Conservation (phyloP, 2,888 invertebrate species). For the Hetaerina titia region DNA sequence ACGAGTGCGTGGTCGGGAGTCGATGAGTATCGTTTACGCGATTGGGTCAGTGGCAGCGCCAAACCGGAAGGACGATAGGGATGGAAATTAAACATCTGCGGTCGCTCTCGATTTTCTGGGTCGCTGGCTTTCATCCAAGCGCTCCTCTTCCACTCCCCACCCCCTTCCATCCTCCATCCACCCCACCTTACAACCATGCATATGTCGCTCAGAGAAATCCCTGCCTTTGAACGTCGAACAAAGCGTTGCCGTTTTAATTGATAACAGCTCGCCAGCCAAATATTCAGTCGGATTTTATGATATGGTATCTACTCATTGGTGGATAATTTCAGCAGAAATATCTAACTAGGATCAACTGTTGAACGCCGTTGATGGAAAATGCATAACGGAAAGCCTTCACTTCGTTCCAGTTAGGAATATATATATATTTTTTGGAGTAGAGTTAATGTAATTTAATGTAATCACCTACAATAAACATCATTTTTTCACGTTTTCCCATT, state of each 20-base stretch:
- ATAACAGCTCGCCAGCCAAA: neutral
- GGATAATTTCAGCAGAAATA: too few species aligned
- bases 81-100: constrained; percentile 36
- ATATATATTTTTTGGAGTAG: too few species aligned
- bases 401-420: too few species aligned
- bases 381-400: too few species aligned
- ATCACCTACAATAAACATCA: too few species aligned
- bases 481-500: too few species aligned
- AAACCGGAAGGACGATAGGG: constrained; percentile 34
- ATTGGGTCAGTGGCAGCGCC: constrained; percentile 17
- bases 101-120: constrained; percentile 45
- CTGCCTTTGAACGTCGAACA: neutral
- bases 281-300: too few species aligned
- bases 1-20: neutral
- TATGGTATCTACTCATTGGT: too few species aligned
- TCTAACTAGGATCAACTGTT: too few species aligned
- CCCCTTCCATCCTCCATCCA: neutral
- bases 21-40: constrained; percentile 3
- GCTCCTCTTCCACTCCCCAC: neutral
- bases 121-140: neutral
- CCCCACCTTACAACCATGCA: neutral
- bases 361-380: too few species aligned
- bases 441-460: too few species aligned
- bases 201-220: too few species aligned
- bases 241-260: neutral